Evolutionary conservation across 2,113 vertebrate genomes (phyloP), one percentile per base, ranked within the genome.

Genomic region (Tachuris rubrigastra): DNA sequence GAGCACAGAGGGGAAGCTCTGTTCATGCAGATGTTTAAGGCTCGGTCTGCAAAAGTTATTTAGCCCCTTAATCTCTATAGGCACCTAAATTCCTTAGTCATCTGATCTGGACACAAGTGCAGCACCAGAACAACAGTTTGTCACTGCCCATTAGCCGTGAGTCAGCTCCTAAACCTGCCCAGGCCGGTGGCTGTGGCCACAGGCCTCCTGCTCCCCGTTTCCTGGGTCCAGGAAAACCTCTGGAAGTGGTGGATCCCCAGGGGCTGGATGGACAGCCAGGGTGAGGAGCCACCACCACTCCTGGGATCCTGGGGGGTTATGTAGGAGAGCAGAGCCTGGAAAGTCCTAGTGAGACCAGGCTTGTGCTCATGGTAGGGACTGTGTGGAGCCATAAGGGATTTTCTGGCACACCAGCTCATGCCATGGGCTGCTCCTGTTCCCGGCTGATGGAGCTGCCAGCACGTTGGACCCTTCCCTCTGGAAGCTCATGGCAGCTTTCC

Each of bases 71-170:
- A 89, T 95, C 73, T 92, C 95, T 49, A 8, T 52, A 87, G 77
- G 66, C 58, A 94, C 74, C 88, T 67, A n/a, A 89, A 90, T 93
- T 96, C 87, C 87, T 89, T 94, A 94, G 93, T 94, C 91, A 94
- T 95, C 87, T 78, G 80, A 85, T 82, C 84, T 62, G 80, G 86
- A 83, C 46, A 76, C 58, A 76, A 83, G 77, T 74, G 71, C 74
- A 84, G 77, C 50, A 69, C 19, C 73, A 37, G 59, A 44, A 44
- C 53, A 47, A 35, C 31, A 42, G 86, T 63, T 87, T 55, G 52
- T 79, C 42, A 7, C 74, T 82, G 90, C 85, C 52, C 60, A 28
- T 67, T 91, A 75, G 46, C 75, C 35, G 4, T 96, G 92, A 91
- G 93, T 92, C 88, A 93, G 82, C 94, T 95, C 50, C 67, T 44